Evolutionary conservation across 1,140 invertebrate genomes (phyloP), one percentile per base, ranked within the genome.

Genomic region (Scylla paramamosain): DNA sequence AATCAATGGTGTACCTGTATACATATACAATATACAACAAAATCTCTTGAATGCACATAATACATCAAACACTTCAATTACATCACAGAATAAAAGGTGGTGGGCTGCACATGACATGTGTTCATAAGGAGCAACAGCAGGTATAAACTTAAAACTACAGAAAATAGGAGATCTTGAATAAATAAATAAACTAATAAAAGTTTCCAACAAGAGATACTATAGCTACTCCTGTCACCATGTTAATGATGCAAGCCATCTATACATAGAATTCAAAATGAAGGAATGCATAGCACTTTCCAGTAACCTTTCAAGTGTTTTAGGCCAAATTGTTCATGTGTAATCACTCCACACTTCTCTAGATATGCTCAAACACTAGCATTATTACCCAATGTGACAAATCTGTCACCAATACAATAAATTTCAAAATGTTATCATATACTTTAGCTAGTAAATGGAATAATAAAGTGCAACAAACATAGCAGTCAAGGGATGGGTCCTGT

Each of bases 21-120:
- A 91, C 10, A 91, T 28, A 91, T 91, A 91, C 52, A 59, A 59
- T 67, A 91, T 29, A 52, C 6, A 28, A 46, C 39, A 46, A 87
- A 39, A 31, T 31, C 31, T 59, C 20, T 20, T 16, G 67, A 77
- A 77, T 77, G 67, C 67, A 77, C 20, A 59, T 0, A 20, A 77
- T 8, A n/a, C 67, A 77, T 77, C n/a, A 77, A 77, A 77, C n/a
- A 77, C 67, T 77, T 77, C 12, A 77, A 77, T 12, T 12, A n/a
- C 25, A 77, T 20, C 67, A 20, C 4, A n/a, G 67, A 20, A 7
- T n/a, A 77, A 77, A 7, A 20, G 20, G n/a, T 77, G 67, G 67
- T n/a, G n/a, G n/a, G 6, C 20, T 77, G 67, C 20, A 20, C n/a
- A n/a, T 16, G 20, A 20, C 67, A 77, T 12, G n/a, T 77, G 67